phyloP scores from a whole-genome alignment of 2,888 invertebrate genomes.

The Scotopteryx bipunctaria region DNA sequence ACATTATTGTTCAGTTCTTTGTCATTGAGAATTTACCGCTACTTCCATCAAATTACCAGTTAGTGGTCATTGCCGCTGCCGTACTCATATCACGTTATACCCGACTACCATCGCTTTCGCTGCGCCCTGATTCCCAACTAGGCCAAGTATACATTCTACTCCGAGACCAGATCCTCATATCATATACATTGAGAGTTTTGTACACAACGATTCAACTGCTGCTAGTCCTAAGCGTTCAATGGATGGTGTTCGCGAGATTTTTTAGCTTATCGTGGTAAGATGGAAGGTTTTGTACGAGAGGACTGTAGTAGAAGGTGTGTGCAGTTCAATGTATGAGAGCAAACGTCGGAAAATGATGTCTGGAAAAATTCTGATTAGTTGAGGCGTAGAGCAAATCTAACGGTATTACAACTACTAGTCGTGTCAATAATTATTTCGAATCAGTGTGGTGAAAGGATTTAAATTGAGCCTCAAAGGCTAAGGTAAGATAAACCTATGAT shows the following conservation, averaged over 20 bases:
- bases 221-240: background rate
- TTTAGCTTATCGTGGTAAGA: background rate
- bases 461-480: too few relatives aligned
- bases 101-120: conserved; percentile 33
- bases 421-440: too few relatives aligned
- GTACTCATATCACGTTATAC: conserved; percentile 14
- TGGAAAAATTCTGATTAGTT: background rate
- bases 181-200: background rate
- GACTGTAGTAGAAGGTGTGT: background rate
- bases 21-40: too few relatives aligned
- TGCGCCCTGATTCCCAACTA: conserved; percentile 35
- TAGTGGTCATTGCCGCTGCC: conserved; percentile 10
- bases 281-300: background rate
- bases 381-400: too few relatives aligned
- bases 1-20: too few relatives aligned
- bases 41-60: too few relatives aligned
- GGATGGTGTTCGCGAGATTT: background rate
- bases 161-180: background rate
- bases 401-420: too few relatives aligned
- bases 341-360: background rate
- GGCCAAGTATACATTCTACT: conserved; percentile 31
- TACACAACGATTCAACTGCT: background rate
- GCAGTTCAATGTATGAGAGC: background rate
- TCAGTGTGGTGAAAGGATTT: too few relatives aligned
- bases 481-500: too few relatives aligned